Conservation (phyloP, 1,140 invertebrate genomes). For the Augochlora pura region DNA sequence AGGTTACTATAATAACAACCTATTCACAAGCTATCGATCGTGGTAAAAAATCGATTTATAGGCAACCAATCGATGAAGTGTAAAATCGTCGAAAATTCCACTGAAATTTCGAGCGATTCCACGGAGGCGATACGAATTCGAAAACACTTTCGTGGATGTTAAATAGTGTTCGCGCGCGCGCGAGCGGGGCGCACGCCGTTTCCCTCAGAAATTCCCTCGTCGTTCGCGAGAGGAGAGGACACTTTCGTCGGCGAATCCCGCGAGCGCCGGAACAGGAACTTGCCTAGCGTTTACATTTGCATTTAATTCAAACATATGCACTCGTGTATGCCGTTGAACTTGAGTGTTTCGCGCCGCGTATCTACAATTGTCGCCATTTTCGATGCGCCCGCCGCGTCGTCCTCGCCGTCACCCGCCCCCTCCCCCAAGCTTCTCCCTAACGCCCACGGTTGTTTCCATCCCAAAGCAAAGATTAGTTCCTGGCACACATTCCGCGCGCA, state of each 20-base stretch:
- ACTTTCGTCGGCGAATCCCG: conserved; percentile 12
- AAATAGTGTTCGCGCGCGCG: no score
- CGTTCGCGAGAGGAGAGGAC: not conserved
- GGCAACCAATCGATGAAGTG: no score
- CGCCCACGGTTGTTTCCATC: not conserved
- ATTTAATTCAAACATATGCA: conserved; percentile 42
- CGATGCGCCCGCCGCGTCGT: not conserved
- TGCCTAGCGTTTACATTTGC: conserved; percentile 32
- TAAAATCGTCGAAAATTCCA: no score
- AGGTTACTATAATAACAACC: no score
- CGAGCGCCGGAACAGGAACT: not conserved
- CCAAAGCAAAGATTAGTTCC: conserved; percentile 40
- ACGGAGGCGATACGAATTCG: no score
- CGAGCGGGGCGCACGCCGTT: no score
- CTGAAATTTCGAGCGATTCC: no score
- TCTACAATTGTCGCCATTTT: conserved; percentile 35
- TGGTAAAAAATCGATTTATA: no score
- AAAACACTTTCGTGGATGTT: no score
- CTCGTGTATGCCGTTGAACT: conserved; percentile 20
- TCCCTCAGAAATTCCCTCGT: not conserved
- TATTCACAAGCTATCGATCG: no score
- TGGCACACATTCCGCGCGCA: conserved; percentile 21
- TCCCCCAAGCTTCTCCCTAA: not conserved
- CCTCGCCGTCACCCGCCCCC: not conserved
- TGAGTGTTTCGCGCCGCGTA: not conserved